Evolutionary conservation across 2,113 vertebrate genomes (phyloP).

Genomic region (Morphnarchus princeps): DNA sequence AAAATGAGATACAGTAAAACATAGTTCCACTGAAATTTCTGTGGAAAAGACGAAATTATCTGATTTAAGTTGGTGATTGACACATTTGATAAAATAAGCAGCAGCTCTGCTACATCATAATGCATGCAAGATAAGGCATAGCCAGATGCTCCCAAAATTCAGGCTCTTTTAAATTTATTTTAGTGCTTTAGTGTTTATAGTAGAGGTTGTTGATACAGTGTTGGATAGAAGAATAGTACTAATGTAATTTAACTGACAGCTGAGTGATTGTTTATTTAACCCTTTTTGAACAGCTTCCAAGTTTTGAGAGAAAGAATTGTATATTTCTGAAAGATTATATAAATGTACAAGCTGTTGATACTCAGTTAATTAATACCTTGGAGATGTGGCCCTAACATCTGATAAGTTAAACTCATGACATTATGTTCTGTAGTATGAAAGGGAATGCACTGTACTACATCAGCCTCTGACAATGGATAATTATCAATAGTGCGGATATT

Average conservation of each 20-base stretch:
- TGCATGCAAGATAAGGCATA: background rate
- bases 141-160: background rate
- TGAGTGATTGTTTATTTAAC: slow-evolving; percentile 33
- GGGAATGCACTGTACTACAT: background rate
- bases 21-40: background rate
- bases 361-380: slow-evolving; percentile 18
- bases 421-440: background rate
- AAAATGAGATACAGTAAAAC: background rate
- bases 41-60: background rate
- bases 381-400: background rate
- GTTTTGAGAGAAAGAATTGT: background rate
- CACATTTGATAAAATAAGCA: background rate
- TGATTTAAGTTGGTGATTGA: background rate
- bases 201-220: background rate
- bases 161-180: background rate
- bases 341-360: background rate
- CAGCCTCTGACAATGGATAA: background rate
- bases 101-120: background rate
- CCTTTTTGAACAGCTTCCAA: background rate
- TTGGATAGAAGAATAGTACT: background rate
- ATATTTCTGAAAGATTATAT: background rate
- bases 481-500: background rate
- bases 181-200: background rate
- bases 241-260: background rate
- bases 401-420: slow-evolving; percentile 1